Conservation (phyloP, 2,797 vertebrate genomes). For the Darevskia mixta region DNA sequence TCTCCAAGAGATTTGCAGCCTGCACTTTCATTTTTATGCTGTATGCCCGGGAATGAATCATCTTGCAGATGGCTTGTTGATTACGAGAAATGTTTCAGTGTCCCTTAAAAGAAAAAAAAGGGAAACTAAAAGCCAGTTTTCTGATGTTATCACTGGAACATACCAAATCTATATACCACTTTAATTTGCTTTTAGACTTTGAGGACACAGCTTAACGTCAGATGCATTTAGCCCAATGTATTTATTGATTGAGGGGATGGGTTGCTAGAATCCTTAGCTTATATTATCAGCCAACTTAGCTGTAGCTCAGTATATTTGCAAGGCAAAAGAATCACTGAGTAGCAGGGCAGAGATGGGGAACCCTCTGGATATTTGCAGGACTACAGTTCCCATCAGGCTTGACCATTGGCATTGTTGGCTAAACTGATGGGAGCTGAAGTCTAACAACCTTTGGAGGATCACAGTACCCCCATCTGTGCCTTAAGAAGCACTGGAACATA, state of each 20-base stretch:
- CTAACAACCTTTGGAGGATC: no score
- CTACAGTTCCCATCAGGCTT: no score
- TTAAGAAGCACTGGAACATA: no score
- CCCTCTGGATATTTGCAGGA: no score
- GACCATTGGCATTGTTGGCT: no score
- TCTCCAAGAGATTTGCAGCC: constrained; percentile 47
- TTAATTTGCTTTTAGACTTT: constrained; percentile 22
- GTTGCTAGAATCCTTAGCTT: background rate
- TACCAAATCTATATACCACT: constrained; percentile 1
- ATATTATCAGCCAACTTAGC: background rate
- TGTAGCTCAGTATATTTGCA: no score
- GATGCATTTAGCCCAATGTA: background rate
- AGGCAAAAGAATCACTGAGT: background rate
- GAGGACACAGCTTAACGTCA: constrained; percentile 1
- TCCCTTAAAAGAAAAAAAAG: constrained; percentile 12
- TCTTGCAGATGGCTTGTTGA: constrained; percentile 38
- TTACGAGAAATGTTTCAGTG: constrained; percentile 35
- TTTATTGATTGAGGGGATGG: background rate
- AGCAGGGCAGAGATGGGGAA: background rate
- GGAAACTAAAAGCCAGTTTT: constrained; percentile 32
- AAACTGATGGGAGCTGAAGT: no score
- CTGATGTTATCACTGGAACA: constrained; percentile 26
- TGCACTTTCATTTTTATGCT: constrained; percentile 37
- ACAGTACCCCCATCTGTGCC: no score
- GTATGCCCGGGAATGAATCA: constrained; percentile 49